A percentile compares a stretch with the other conserved stretches of the same genome.
phyloP scores from a whole-genome alignment of 2,113 vertebrate genomes.

The Trichechus manatus region DNA sequence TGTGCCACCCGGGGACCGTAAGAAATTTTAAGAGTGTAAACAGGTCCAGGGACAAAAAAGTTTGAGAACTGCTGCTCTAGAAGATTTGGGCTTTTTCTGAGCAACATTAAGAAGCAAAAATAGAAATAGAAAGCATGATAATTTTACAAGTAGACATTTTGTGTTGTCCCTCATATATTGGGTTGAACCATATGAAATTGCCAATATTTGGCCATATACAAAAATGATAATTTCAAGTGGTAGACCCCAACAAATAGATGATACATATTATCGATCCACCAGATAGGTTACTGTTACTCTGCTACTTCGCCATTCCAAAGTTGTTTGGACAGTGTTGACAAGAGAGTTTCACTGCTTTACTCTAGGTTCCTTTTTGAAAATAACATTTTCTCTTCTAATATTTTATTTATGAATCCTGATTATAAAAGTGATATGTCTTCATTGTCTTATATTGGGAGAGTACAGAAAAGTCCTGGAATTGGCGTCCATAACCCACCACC shows the following conservation, averaged over 20 bases:
- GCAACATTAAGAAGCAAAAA: not conserved
- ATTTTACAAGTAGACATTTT: not conserved
- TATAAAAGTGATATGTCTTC: not conserved
- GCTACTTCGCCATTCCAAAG: not conserved
- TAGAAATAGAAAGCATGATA: not conserved
- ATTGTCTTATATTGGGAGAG: not conserved
- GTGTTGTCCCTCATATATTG: not conserved
- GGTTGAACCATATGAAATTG: not conserved
- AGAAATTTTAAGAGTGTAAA: not conserved
- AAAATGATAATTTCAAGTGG: conserved; percentile 7
- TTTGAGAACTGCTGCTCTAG: not conserved
- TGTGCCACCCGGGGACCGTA: not conserved
- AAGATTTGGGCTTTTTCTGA: not conserved
- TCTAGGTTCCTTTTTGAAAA: conserved; percentile 4
- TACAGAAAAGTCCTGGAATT: not conserved
- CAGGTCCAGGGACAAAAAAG: not conserved
- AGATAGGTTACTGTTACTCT: not conserved
- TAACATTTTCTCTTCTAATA: conserved; percentile 26
- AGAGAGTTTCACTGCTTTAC: not conserved
- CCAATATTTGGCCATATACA: not conserved
- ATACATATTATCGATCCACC: not conserved
- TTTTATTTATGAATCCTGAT: conserved; percentile 26
- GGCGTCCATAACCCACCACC: not conserved
- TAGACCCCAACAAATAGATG: not conserved
- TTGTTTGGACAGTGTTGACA: not conserved